Percentiles rank a stretch among this genome's conserved stretches.
Conservation (phyloP, 2,113 vertebrate species). For the Onychostoma macrolepis region DNA sequence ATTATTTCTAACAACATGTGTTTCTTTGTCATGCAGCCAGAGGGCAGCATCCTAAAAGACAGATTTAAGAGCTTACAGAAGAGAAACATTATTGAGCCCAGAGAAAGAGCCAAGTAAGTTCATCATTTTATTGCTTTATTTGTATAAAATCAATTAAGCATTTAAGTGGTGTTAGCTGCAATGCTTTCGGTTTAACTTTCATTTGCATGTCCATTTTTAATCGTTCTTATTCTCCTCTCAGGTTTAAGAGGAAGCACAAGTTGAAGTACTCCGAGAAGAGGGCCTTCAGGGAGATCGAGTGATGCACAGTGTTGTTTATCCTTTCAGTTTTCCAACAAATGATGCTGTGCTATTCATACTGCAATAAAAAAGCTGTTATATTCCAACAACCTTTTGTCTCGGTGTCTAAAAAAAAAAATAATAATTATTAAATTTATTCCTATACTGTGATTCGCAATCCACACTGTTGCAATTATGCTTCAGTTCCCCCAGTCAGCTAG, state of each 20-base stretch:
- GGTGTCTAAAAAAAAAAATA: background rate
- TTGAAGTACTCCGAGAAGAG: slow-evolving; percentile 89
- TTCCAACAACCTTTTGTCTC: background rate
- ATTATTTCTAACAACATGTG: slow-evolving; percentile 35
- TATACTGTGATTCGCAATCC: background rate
- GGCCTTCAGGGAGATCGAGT: slow-evolving; percentile 84
- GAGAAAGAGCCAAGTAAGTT: slow-evolving; percentile 88
- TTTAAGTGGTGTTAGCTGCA: background rate
- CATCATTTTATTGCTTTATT: slow-evolving; percentile 8
- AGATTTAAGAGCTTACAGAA: slow-evolving; percentile 92
- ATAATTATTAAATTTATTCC: too few species aligned
- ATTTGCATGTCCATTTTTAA: background rate
- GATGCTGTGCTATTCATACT: background rate
- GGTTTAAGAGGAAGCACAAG: slow-evolving; percentile 87
- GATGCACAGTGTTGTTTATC: slow-evolving; percentile 27
- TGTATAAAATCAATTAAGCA: background rate
- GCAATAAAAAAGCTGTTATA: background rate
- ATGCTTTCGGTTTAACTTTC: background rate
- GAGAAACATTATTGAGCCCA: slow-evolving; percentile 89
- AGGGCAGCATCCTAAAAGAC: slow-evolving; percentile 86
- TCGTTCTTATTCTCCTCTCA: slow-evolving; percentile 54
- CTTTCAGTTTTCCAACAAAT: background rate
- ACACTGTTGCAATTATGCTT: background rate
- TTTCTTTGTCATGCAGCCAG: slow-evolving; percentile 76
- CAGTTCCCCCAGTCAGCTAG: background rate